Evolutionary conservation across 2,888 invertebrate genomes (phyloP).

Genomic region (Bugula neritina): DNA sequence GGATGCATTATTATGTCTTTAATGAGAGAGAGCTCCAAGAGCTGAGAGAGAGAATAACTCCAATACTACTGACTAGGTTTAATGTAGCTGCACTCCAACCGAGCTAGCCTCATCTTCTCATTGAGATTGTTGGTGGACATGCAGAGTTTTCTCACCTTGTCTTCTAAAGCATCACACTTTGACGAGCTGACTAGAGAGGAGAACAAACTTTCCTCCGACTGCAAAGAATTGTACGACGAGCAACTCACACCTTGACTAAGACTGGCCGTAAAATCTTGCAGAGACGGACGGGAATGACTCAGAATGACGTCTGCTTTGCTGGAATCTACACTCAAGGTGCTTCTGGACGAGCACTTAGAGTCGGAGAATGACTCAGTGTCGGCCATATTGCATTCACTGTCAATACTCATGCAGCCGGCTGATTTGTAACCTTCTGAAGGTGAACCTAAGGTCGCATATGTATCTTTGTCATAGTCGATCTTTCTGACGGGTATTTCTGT

Average conservation of each 20-base stretch:
- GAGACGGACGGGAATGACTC: slow-evolving; percentile 4
- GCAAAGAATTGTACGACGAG: background rate
- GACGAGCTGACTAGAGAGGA: background rate
- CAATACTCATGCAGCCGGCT: background rate
- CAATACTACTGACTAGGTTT: background rate
- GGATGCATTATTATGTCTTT: no score
- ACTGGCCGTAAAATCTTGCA: background rate
- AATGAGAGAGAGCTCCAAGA: no score
- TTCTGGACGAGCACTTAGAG: background rate
- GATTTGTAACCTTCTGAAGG: slow-evolving; percentile 22
- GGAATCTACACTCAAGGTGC: background rate
- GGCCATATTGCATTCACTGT: slow-evolving; percentile 8
- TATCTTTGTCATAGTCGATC: background rate
- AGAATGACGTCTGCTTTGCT: background rate
- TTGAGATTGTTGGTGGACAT: background rate
- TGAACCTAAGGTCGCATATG: background rate
- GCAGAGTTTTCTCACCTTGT: slow-evolving; percentile 12
- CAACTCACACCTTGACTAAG: background rate
- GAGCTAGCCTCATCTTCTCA: slow-evolving; percentile 25
- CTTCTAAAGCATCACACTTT: slow-evolving; percentile 7
- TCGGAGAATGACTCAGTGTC: slow-evolving; percentile 14
- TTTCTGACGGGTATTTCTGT: slow-evolving; percentile 2
- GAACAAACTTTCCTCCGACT: slow-evolving; percentile 6
- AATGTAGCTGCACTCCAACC: slow-evolving; percentile 11
- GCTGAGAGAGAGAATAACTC: background rate